A percentile compares a stretch with the other conserved stretches of the same genome.
phyloP scores from a whole-genome alignment of 37 sponge, comb jelly and placozoan species.

The Diacarnus erythraeanus region DNA sequence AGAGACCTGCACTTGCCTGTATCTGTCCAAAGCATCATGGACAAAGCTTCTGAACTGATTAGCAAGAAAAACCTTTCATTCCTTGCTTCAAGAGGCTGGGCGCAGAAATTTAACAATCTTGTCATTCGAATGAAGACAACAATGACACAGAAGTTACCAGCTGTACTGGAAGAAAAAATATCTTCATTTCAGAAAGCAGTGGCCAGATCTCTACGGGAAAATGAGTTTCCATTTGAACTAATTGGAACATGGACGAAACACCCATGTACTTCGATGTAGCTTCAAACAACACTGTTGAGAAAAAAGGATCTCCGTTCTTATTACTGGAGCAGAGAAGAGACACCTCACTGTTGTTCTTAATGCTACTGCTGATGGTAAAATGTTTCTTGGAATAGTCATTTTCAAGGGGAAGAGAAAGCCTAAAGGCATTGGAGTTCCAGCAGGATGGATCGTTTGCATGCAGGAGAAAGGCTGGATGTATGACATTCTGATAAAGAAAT shows the following conservation, averaged over 20 bases:
- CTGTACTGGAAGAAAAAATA: too few species aligned
- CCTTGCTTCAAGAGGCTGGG: too few species aligned
- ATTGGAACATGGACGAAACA: conserved; percentile 37
- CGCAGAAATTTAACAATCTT: too few species aligned
- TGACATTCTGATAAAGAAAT: neutral
- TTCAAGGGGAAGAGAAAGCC: conserved; percentile 9
- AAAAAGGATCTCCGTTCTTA: neutral
- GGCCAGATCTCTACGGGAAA: too few species aligned
- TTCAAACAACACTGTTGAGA: neutral
- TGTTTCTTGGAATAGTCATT: conserved; percentile 1
- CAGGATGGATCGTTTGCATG: conserved; percentile 13
- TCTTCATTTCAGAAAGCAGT: too few species aligned
- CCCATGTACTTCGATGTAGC: conserved; percentile 16
- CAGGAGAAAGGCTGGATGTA: conserved; percentile 32
- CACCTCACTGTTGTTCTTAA: conserved; percentile 18
- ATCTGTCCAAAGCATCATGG: too few species aligned
- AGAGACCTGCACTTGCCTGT: too few species aligned
- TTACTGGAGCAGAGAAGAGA: conserved; percentile 5
- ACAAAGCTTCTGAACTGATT: too few species aligned
- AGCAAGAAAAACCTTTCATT: too few species aligned
- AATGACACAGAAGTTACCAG: too few species aligned
- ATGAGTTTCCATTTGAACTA: too few species aligned
- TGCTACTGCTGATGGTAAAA: conserved; percentile 1
- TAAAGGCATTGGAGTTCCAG: neutral
- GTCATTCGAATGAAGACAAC: too few species aligned